Base-by-base conservation (phyloP, 2,113 vertebrate species). In the Sterrhoptilus dennistouni region DNA sequence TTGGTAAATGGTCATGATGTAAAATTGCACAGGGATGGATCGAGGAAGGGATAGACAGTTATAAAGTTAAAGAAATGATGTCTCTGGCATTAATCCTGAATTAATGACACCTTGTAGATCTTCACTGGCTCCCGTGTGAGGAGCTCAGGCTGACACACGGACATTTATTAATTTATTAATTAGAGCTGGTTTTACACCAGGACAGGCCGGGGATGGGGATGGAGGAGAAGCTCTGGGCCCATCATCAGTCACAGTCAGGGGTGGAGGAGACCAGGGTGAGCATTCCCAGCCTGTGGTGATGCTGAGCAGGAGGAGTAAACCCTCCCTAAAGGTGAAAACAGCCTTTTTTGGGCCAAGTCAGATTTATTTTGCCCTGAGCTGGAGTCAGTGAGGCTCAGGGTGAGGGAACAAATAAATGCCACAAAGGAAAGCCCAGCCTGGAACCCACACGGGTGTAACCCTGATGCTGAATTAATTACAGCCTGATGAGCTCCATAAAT, bases 41-140 rank as follows among this genome's bases (percentile, higher is more conserved):
- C 3, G n/a, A 42, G 49, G 78, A 79, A 85, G 47, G 82, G 56
- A 52, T 8, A 21, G 89, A 52, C 35, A 38, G 90, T 83, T 93
- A 95, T 13, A 45, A 64, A 97, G 76, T 53, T 90, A 92, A 80
- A 97, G 90, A 94, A 97, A 97, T 92, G 92, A 93, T 95, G 91
- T 92, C 95, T 95, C 49, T 54, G 94, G 91, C 93, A 61, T 81
- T 95, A 95, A 95, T 96, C 54, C 84, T 28, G 75, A 88, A 95
- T 95, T 90, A 94, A 94, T 89, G 89, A 31, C 38, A 33, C 88
- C 90, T 76, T 83, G 75, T 72, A 86, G 77, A 44, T 54, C 76
- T 78, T 84, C 63, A 28, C 87, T 95, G 95, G 81, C 87, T 97
- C 92, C 94, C 27, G 11, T 84, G 78, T 78, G 76, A 91, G 69